A percentile compares a stretch with the other conserved stretches of the same genome.
phyloP scores from a whole-genome alignment of 2,797 vertebrate genomes.

The Anas acuta region DNA sequence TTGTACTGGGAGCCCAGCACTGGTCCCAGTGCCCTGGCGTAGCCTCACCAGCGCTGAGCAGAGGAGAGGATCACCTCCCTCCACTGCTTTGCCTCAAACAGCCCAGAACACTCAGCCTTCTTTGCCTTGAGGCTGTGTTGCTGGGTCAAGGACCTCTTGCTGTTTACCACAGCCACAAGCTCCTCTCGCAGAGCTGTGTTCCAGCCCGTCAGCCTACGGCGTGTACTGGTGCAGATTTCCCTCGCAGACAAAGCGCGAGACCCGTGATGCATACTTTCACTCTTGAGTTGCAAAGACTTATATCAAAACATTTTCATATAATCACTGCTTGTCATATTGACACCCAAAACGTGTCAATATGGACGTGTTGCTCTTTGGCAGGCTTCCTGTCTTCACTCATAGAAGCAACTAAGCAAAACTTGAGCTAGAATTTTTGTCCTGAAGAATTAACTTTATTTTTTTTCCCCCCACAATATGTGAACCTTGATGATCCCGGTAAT shows the following conservation, averaged over 20 bases:
- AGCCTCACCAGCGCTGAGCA: not conserved
- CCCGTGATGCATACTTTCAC: not conserved
- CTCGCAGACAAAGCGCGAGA: not conserved
- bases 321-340: not conserved
- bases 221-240: not conserved
- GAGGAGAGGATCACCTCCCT: not conserved
- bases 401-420: not conserved
- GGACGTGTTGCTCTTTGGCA: not conserved
- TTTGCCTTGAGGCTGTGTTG: not conserved
- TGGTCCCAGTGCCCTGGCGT: not conserved
- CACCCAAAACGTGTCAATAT: not conserved
- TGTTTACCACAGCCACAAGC: not conserved
- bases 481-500: not conserved
- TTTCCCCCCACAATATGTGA: not conserved
- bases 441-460: not conserved
- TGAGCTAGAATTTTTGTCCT: not conserved
- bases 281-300: not conserved
- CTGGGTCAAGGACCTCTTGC: not conserved
- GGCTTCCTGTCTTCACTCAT: not conserved
- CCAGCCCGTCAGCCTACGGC: not conserved
- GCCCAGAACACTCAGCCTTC: not conserved
- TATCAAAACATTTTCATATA: constrained; percentile 6
- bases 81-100: not conserved
- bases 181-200: not conserved
- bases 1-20: not conserved